A percentile compares a stretch with the other conserved stretches of the same genome.
Conservation (phyloP, 2,888 invertebrate species). For the Elegia similella region DNA sequence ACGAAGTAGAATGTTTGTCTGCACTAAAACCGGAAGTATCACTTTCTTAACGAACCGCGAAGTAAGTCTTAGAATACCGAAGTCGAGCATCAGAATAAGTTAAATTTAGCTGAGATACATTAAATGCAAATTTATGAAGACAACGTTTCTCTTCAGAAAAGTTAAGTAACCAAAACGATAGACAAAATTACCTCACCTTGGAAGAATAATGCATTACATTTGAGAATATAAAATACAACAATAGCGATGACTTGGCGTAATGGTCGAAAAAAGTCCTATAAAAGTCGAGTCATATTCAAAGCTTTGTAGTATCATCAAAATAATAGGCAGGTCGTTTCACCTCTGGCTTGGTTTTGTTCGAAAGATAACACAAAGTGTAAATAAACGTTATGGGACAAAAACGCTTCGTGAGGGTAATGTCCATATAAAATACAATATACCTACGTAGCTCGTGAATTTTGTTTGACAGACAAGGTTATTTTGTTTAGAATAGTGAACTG, state of each 20-base stretch:
- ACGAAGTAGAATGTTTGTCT: not conserved
- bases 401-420: slow-evolving; percentile 33
- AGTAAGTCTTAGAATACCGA: not conserved
- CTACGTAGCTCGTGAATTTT: not conserved
- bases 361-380: slow-evolving; percentile 47
- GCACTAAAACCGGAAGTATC: not conserved
- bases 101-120: slow-evolving; percentile 8
- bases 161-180: slow-evolving; percentile 2
- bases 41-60: not conserved
- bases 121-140: slow-evolving; percentile 13
- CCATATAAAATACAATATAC: not conserved
- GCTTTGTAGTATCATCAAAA: slow-evolving; percentile 62
- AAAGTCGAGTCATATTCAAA: slow-evolving; percentile 54
- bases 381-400: slow-evolving; percentile 39
- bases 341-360: slow-evolving; percentile 47
- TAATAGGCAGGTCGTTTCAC: slow-evolving; percentile 58
- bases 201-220: slow-evolving; percentile 29
- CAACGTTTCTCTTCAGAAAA: slow-evolving; percentile 1
- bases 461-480: not conserved
- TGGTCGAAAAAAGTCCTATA: slow-evolving; percentile 37
- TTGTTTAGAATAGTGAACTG: not conserved
- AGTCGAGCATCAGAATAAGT: slow-evolving; percentile 7
- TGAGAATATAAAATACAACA: slow-evolving; percentile 37
- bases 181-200: slow-evolving; percentile 13
- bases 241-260: slow-evolving; percentile 42